Evolutionary conservation across 2,888 invertebrate genomes (phyloP), one percentile per base, ranked within the genome.

Genomic region (Morpho helenor): DNA sequence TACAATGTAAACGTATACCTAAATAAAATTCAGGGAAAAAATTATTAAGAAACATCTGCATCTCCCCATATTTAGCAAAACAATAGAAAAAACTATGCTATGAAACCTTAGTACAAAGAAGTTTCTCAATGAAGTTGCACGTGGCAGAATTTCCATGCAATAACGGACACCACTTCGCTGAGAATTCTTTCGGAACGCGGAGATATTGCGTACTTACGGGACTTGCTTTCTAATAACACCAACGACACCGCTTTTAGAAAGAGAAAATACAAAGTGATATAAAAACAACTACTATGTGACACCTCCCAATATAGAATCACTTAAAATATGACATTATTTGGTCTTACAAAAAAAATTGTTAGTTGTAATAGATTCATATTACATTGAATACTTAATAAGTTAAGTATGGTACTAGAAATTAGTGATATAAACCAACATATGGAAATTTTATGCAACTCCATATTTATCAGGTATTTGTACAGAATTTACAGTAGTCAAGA

Each of bases 131-230:
- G 87, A 84, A 89, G 84, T 87, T 88, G 89, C 87, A 88, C 84
- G 81, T 79, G 80, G 77, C 84, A 82, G 87, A 83, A 87, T 89
- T 86, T 88, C 87, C 87, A 88, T 90, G 89, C 89, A 88, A 89
- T 89, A 88, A 89, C 84, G 80, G 72, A 72, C 77, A 77, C 72
- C 73, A 79, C 74, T 72, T 79, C 75, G 69, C 71, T 76, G 74
- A 77, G 77, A 80, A 82, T 82, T 84, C 86, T 79, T 77, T 74
- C 72, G 73, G 78, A 78, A 75, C 74, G 77, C 78, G 78, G 76
- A 82, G 87, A 88, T 90, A 90, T 90, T 90, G 88, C 88, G 83
- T 83, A 85, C 87, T 87, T 85, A 84, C 86, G 82, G 77, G 81
- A 81, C 82, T 84, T 78, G 79, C 79, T 78, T 85, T 72, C 85